Evolutionary conservation across 2,797 vertebrate genomes (phyloP).

Genomic region (Alosa sapidissima): DNA sequence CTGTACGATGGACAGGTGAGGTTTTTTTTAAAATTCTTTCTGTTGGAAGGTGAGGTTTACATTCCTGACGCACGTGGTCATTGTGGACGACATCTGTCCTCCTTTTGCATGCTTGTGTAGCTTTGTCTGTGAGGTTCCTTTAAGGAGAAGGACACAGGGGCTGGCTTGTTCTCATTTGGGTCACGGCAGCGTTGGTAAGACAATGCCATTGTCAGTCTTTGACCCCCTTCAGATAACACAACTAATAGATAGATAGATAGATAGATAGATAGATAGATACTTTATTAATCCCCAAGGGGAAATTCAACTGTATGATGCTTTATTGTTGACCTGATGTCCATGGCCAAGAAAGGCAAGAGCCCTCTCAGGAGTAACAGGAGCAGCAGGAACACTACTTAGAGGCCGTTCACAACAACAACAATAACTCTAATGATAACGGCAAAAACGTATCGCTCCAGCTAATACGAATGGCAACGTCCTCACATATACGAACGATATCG

Average conservation of each 20-base stretch:
- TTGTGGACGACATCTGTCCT: not conserved
- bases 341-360: not conserved
- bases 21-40: not conserved
- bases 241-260: too few species aligned
- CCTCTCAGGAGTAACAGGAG: too few species aligned
- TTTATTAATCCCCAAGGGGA: too few species aligned
- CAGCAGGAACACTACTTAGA: too few species aligned
- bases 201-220: not conserved
- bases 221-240: not conserved
- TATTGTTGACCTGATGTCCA: not conserved
- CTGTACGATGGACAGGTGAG: conserved; percentile 93
- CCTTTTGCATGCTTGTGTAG: not conserved
- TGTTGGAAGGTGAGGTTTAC: too few species aligned
- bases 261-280: too few species aligned
- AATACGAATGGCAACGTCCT: too few species aligned
- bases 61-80: not conserved
- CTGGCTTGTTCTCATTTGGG: not conserved
- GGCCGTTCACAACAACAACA: too few species aligned
- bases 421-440: too few species aligned
- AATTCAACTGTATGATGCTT: not conserved
- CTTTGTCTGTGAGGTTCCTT: not conserved
- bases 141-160: not conserved
- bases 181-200: not conserved
- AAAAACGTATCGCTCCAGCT: too few species aligned
- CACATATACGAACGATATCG: too few species aligned